Evolutionary conservation across 2,888 invertebrate species (phyloP), one percentile per base, ranked within the genome.

Genomic region (Nymphalis polychloros): DNA sequence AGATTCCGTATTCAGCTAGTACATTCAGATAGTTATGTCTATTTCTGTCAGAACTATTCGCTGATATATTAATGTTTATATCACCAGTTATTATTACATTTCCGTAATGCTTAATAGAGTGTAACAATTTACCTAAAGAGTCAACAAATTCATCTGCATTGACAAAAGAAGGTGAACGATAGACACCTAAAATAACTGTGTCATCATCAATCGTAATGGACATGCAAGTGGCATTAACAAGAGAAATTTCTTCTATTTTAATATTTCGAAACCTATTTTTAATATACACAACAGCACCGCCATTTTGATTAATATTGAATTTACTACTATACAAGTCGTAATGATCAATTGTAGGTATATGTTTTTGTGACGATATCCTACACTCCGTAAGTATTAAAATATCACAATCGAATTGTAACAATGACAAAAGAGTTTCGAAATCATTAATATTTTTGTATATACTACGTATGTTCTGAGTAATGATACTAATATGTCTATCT

Each of bases 41-140:
- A 57, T 59, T 49, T 1, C 17, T 16, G 10, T 70, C 67, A 8
- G 27, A 20, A 16, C 65, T 63, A 8, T 23, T 20, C 6, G 35
- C 6, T 19, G 35, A 10, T 46, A 71, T 61, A 59, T 68, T 64
- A 35, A 72, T 63, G 17, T 75, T 73, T 16, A 74, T 8, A 31
- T 77, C 74, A 16, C 76, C 76, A 19, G 65, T 41, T 20, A 72
- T 49, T n/a, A 49, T 49, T 16, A 46, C 47, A 59, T 53, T 70
- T 64, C 60, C 57, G 23, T 47, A 65, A 23, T 16, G 13, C 46
- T 31, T 52, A 13, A 67, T 49, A 19, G 67, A 46, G 23, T 46
- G 17, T 19, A 65, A 13, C 13, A 59, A 8, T 16, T 49, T 46
- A 35, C 49, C 23, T 4, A 69, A 55, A 35, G 55, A 48, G 8